phyloP scores from a whole-genome alignment of 1,140 invertebrate species.

The Anastatus disparis region DNA sequence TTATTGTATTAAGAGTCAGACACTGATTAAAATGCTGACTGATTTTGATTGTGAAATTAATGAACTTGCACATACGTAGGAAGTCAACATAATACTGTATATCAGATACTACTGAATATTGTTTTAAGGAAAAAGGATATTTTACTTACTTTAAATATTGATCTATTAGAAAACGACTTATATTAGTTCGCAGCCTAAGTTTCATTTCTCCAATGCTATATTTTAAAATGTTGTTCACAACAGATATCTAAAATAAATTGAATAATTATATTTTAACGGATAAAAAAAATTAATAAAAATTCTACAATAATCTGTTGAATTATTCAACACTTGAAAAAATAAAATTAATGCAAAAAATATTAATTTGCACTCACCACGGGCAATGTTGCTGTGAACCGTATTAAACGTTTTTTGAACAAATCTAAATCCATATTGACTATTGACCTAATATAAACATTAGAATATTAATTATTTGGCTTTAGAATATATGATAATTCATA shows the following conservation, averaged over 20 bases:
- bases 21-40: slow-evolving; percentile 4
- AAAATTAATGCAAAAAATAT: too few relatives aligned
- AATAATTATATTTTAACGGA: slow-evolving; percentile 33
- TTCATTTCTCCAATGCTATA: slow-evolving; percentile 95
- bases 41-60: slow-evolving; percentile 10
- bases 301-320: background rate
- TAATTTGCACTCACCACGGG: slow-evolving; percentile 79
- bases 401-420: slow-evolving; percentile 80
- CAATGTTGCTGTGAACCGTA: slow-evolving; percentile 83
- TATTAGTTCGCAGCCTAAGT: slow-evolving; percentile 87
- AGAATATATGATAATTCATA: background rate
- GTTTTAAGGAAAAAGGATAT: background rate
- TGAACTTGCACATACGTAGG: slow-evolving; percentile 8
- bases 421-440: slow-evolving; percentile 85
- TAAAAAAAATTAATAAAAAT: slow-evolving; percentile 31
- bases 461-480: background rate
- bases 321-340: background rate
- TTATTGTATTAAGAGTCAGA: slow-evolving; percentile 23
- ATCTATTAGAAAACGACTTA: slow-evolving; percentile 87
- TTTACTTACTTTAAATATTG: slow-evolving; percentile 90
- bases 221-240: slow-evolving; percentile 93
- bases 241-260: slow-evolving; percentile 74
- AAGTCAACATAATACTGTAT: background rate
- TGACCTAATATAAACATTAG: slow-evolving; percentile 34
- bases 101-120: background rate